Evolutionary conservation across 2,113 vertebrate genomes (phyloP).

Genomic region (Tetrao urogallus): DNA sequence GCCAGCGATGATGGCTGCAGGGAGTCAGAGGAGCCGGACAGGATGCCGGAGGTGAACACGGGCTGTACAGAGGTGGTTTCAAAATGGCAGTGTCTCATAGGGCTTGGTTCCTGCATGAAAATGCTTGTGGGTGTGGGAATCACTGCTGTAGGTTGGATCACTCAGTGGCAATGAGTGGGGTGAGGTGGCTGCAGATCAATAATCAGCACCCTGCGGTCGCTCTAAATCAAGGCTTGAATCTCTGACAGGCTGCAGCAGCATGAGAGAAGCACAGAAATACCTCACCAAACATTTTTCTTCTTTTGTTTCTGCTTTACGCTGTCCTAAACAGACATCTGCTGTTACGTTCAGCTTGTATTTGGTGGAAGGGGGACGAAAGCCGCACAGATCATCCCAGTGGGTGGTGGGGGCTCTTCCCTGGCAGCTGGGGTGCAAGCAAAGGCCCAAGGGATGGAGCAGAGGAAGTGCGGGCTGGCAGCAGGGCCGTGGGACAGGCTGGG

Average conservation of each 20-base stretch:
- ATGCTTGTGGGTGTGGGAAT: slow-evolving; percentile 19
- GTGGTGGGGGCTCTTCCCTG: not conserved
- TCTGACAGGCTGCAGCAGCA: not conserved
- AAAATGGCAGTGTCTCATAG: not conserved
- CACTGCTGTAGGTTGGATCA: slow-evolving; percentile 18
- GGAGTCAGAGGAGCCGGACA: not conserved
- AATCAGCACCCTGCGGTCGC: not conserved
- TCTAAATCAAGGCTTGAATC: slow-evolving; percentile 15
- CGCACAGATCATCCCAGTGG: accelerated
- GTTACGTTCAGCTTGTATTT: not conserved
- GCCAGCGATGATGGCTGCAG: not conserved
- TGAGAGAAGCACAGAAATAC: slow-evolving; percentile 23
- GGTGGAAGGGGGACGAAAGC: not conserved
- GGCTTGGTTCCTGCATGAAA: not conserved
- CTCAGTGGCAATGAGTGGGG: not conserved
- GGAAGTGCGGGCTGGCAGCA: not conserved
- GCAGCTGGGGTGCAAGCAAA: accelerated
- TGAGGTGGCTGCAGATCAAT: slow-evolving; percentile 43
- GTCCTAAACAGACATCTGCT: not conserved
- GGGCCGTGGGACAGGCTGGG: not conserved
- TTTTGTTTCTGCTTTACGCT: not conserved
- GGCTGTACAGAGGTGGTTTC: not conserved
- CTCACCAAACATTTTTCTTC: not conserved
- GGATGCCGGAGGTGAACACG: accelerated
- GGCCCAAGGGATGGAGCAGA: not conserved